These are phyloP conservation scores for Ailurus styani DNA, from an alignment of 2,113 vertebrate genomes.

Conservation along the genomic window DNA sequence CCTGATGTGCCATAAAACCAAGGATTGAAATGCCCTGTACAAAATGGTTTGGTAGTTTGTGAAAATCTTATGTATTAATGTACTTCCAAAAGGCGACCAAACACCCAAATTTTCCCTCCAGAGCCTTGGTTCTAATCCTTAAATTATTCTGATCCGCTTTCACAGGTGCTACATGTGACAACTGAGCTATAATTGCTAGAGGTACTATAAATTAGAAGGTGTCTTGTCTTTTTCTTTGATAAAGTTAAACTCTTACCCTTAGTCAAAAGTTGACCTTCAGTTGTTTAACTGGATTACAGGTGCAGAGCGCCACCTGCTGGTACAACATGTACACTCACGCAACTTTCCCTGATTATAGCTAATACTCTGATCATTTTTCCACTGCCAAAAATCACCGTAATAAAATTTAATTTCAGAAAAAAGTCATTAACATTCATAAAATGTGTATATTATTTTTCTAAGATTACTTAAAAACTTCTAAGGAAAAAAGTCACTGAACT, in stretches of 20 bases:
- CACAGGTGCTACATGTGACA: not conserved
- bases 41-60: not conserved
- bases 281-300: not conserved
- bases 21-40: not conserved
- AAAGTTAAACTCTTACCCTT: not conserved
- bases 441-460: not conserved
- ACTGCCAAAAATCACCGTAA: not conserved
- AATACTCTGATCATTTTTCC: not conserved
- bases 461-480: not conserved
- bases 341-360: not conserved
- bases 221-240: slow-evolving; percentile 5
- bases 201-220: not conserved
- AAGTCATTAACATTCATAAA: not conserved
- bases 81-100: not conserved
- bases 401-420: not conserved
- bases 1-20: not conserved
- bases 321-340: not conserved
- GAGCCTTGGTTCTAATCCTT: not conserved
- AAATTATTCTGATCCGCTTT: slow-evolving; percentile 19
- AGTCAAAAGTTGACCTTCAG: not conserved
- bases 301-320: slow-evolving; percentile 60
- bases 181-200: not conserved
- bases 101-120: slow-evolving; percentile 13
- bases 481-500: not conserved
- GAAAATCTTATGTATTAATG: not conserved